phyloP scores from a whole-genome alignment of 2,888 invertebrate genomes.

The Dicyrtomina minuta region DNA sequence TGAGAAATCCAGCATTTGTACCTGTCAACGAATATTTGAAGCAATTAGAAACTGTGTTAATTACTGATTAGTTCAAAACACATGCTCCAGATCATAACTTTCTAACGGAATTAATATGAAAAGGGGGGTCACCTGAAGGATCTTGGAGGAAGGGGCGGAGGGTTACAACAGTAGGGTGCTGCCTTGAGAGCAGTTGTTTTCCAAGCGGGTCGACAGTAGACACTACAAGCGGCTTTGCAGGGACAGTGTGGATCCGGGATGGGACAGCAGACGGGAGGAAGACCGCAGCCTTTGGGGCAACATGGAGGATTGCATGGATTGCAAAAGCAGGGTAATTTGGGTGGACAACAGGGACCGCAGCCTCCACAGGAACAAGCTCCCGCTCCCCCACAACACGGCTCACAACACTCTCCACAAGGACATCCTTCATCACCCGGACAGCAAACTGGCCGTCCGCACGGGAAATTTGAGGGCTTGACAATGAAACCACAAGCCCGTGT shows the following conservation, averaged over 20 bases:
- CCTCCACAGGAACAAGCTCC: background rate
- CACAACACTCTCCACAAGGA: background rate
- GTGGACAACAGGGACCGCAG: background rate
- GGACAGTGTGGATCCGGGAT: conserved; percentile 7
- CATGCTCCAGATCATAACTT: too few species aligned
- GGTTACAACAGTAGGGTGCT: conserved; percentile 10
- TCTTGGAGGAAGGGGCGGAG: background rate
- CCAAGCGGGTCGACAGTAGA: conserved; percentile 21
- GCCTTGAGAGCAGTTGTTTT: conserved; percentile 1
- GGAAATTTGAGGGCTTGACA: conserved; percentile 21
- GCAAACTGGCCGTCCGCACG: conserved; percentile 7
- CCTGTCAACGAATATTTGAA: background rate
- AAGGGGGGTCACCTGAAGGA: conserved; percentile 10
- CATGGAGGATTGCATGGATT: background rate
- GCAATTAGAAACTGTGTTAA: too few species aligned
- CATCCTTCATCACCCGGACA: conserved; percentile 6
- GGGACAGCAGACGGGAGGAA: conserved; percentile 9
- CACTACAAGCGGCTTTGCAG: background rate
- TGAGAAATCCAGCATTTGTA: conserved; percentile 27
- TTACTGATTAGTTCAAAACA: too few species aligned
- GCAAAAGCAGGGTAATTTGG: background rate
- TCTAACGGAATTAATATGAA: too few species aligned
- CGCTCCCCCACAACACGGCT: background rate
- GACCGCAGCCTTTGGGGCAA: background rate
- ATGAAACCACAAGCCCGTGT: conserved; percentile 25